Evolutionary conservation across 2,888 invertebrate genomes (phyloP).

Genomic region (Drosophila leonis): DNA sequence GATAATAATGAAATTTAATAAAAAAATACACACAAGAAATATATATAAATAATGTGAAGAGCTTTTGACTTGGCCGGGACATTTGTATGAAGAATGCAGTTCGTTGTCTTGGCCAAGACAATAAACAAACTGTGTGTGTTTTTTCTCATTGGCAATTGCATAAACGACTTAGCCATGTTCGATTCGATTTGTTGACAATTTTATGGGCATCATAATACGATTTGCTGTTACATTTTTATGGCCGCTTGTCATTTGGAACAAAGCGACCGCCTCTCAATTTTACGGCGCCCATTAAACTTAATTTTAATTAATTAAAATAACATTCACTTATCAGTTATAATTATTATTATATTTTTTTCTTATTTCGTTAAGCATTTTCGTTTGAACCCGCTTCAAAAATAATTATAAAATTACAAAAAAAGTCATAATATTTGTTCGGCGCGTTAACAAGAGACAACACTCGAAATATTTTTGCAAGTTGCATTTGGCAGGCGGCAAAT

Average conservation of each 20-base stretch:
- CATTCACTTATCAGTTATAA: constrained; percentile 66
- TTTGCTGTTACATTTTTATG: constrained; percentile 51
- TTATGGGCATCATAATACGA: constrained; percentile 69
- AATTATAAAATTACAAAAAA: constrained; percentile 1
- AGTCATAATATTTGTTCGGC: constrained; percentile 13
- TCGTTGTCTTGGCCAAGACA: constrained; percentile 33
- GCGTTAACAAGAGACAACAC: constrained; percentile 16
- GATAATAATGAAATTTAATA: constrained; percentile 2
- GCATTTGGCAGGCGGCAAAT: constrained; percentile 21
- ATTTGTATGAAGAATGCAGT: neutral
- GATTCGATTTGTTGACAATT: constrained; percentile 48
- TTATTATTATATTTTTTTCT: constrained; percentile 41
- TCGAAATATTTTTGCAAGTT: constrained; percentile 4
- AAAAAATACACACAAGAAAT: neutral
- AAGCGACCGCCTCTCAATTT: constrained; percentile 46
- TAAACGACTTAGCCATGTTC: constrained; percentile 64
- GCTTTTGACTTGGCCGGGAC: neutral
- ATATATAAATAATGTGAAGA: neutral
- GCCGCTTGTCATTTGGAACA: constrained; percentile 29
- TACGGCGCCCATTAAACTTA: constrained; percentile 64
- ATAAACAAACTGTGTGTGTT: constrained; percentile 39
- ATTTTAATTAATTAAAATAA: constrained; percentile 78
- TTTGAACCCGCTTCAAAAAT: constrained; percentile 42
- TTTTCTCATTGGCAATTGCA: constrained; percentile 63
- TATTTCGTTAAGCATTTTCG: constrained; percentile 13